These are phyloP conservation scores for Calephelis virginiensis DNA, from an alignment of 1,140 invertebrate genomes.

Conservation along the genomic window DNA sequence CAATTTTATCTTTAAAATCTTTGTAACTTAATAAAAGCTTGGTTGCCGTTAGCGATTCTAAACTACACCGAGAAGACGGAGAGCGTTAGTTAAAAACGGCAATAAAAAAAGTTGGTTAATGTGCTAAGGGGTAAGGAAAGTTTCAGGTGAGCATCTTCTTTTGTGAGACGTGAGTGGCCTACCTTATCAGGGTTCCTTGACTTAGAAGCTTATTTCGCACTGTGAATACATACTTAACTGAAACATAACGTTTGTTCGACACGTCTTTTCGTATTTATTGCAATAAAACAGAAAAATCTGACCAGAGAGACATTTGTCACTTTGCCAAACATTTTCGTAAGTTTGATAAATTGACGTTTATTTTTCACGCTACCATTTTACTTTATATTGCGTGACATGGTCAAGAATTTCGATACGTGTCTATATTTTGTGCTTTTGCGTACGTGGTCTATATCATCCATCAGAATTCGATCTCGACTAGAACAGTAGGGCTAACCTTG, in stretches of 20 bases:
- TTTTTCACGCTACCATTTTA: no score
- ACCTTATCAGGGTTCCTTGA: conserved; percentile 38
- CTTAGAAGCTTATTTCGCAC: conserved; percentile 28
- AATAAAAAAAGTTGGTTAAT: conserved; percentile 54
- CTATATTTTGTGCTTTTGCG: no score
- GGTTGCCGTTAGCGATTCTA: background rate
- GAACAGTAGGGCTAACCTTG: no score
- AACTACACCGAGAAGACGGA: conserved; percentile 32
- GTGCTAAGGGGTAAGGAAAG: conserved; percentile 70
- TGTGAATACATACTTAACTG: conserved; percentile 25
- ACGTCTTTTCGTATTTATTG: background rate
- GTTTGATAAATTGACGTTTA: no score
- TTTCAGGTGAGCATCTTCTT: conserved; percentile 75
- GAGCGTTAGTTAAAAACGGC: conserved; percentile 33
- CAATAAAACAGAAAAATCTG: background rate
- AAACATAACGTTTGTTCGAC: background rate
- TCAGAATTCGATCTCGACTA: no score
- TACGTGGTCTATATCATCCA: no score
- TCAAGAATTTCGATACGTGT: no score
- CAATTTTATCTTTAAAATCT: background rate
- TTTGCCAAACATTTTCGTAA: no score
- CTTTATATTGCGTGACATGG: no score
- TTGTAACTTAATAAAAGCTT: conserved; percentile 4
- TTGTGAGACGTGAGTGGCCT: conserved; percentile 64
- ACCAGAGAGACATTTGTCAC: background rate